Evolutionary conservation across 2,797 vertebrate species (phyloP), one percentile per base, ranked within the genome.

Genomic region (Bovichtus variegatus): DNA sequence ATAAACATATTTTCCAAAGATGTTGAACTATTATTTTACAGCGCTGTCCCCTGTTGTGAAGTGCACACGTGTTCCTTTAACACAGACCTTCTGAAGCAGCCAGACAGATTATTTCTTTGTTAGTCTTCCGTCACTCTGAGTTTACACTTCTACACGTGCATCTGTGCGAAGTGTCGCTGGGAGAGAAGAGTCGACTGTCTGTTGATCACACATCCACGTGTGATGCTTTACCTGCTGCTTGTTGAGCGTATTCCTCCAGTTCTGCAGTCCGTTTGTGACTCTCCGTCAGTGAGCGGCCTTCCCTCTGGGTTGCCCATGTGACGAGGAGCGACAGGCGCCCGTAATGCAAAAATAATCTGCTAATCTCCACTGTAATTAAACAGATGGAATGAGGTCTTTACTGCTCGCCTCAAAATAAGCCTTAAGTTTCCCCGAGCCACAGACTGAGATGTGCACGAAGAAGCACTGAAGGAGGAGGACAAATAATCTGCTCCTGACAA

Each of bases 361-460:
- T 94, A 94, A 94, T 94, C 94, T 94, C 83, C 88, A 82, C 90
- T 91, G 84, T 94, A 94, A 95, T 95, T 94, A 94, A 95, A 95
- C 94, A 95, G 93, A 94, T 95, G 94, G 93, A 94, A 92, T 84
- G 78, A 92, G 90, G 91, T 91, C 91, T 94, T 93, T 92, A 88
- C 89, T 90, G 77, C 85, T 79, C 57, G 69, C 81, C 85, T 89
- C 71, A 80, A 92, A 34, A 90, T 92, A 91, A 90, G 82, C 85
- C 87, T 75, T 55, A 68, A 81, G 46, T 87, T 86, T 43, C 86
- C 82, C 44, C 59, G 72, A 88, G 78, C 58, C 83, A 74, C 68
- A 82, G 85, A 57, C 54, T 58, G 76, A 75, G 76, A 79, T 78
- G 81, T 81, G 82, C 59, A 77, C 49, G 57, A 80, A 82, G 75